Base-by-base conservation (phyloP, 2,113 vertebrate genomes). In the Melanostigma gelatinosum region DNA sequence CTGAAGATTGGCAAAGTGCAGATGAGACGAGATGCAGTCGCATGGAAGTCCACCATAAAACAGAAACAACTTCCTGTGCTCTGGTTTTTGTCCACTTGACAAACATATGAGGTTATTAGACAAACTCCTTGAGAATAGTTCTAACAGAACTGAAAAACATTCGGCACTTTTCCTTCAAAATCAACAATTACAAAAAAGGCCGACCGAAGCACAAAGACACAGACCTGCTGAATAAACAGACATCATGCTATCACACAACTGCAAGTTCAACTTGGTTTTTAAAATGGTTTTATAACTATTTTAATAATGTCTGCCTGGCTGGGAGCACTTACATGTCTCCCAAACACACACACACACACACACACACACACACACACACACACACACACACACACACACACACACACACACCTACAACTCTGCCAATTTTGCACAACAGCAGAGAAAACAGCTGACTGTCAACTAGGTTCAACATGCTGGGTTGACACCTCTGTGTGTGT, bases 381-480 rank as follows among this genome's bases (percentile, higher is more conserved):
- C 38, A 60, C 63, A 29, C 52, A 44, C 27, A 29, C 40, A 60
- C 64, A 40, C 52, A 44, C 27, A 40, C 38, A 69, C 54, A 24
- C 42, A 57, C 29, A 32, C 22, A 60, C 63, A n/a, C 54, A 55
- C 27, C 11, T 13, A 42, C 71, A 48, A 6, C 8, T 69, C 46
- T 72, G 61, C 58, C 54, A 62, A 22, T 82, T 67, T 62, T 77
- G 77, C 77, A 80, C 27, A 75, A 60, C 55, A 77, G 77, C 77
- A 78, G 73, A 55, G 77, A 83, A 83, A 87, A 81, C 80, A 85
- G 85, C 80, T 85, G 88, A 87, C 79, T 57, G 80, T 8, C 20
- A 79, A 55, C 68, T 46, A 15, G 77, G 48, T 79, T 71, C 18
- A 67, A 68, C 79, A 32, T 55, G 80, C 84, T 36, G 62, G 27